These are phyloP conservation scores for Ceratoteleas bidentatus DNA, from an alignment of 1,140 invertebrate species.

Conservation along the genomic window DNA sequence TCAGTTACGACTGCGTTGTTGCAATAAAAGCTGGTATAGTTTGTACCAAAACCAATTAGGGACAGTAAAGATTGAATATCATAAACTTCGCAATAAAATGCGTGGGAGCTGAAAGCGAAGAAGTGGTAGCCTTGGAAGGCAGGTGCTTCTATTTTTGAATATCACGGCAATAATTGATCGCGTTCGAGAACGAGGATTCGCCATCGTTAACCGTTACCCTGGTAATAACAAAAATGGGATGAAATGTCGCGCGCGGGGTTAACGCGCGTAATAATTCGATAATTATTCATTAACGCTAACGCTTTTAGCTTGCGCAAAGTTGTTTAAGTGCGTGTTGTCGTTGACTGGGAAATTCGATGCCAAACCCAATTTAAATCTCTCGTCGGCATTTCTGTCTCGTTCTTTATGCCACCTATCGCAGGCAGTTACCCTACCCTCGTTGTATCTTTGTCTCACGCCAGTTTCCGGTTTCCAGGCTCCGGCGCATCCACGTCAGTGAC, in stretches of 20 bases:
- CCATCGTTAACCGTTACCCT: no score
- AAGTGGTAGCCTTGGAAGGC: no score
- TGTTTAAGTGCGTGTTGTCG: constrained; percentile 23
- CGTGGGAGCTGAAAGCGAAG: no score
- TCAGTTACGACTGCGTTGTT: background rate
- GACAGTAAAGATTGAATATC: constrained; percentile 19
- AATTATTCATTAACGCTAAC: constrained; percentile 27
- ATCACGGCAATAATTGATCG: no score
- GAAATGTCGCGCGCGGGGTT: background rate
- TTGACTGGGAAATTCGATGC: constrained; percentile 45
- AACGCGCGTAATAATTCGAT: no score
- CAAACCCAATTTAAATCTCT: constrained; percentile 56
- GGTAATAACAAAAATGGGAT: no score
- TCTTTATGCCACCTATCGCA: constrained; percentile 44
- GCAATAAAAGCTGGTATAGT: constrained; percentile 17
- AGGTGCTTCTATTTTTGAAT: no score
- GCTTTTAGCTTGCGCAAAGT: no score
- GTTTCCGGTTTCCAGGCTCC: constrained; percentile 60
- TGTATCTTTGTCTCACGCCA: constrained; percentile 37
- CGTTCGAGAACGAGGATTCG: no score
- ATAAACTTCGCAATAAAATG: constrained; percentile 7
- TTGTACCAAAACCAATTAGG: constrained; percentile 26
- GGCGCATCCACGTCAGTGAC: constrained; percentile 61
- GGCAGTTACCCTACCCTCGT: constrained; percentile 15
- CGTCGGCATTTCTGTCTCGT: constrained; percentile 33